Evolutionary conservation across 2,113 vertebrate species (phyloP), one percentile per base, ranked within the genome.

Genomic region (Calidris pugnax): DNA sequence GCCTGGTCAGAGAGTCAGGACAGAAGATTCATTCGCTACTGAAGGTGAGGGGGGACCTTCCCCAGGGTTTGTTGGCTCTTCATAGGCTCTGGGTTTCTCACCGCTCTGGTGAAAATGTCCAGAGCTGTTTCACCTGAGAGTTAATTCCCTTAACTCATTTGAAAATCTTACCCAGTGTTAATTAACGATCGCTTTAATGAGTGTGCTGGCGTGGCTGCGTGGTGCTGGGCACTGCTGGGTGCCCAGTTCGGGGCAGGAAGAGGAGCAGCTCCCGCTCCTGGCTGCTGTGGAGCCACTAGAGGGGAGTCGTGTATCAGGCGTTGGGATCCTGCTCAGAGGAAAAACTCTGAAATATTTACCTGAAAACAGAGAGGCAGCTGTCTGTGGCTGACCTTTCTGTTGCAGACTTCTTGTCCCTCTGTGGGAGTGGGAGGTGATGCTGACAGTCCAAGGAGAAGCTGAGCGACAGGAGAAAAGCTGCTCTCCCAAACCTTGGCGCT

Each of bases 11-110:
- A 30, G 98, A 98, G 37, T 98, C 98, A 0, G 99, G 99, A 43
- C 97, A 97, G 26, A 99, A 98, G 96, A 98, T 99, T 74, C 99
- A 99, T 84, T 89, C 91, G 2, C 97, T 99, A 41, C 64, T 99
- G 23, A 95, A 99, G 99, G 99, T 99, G 95, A 95, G 71, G 15
- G 33, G 67, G 47, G 12, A 60, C 41, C n/a, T 56, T 14, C 20
- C 14, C 24, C 6, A 15, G 69, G 28, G 5, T 37, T 30, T 48
- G 33, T 20, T 14, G 37, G 12, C 55, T 63, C 18, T 77, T 62
- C 28, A 2, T 10, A 23, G 69, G 50, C 64, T 93, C 41, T 12
- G 0, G 32, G 63, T 45, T 33, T 79, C 26, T 51, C 33, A 73
- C 47, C 0, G 0, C 14, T 35, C n/a, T 48, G 3, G 9, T 59